Evolutionary conservation across 2,113 vertebrate species (phyloP).

Genomic region (Grammomys surdaster): DNA sequence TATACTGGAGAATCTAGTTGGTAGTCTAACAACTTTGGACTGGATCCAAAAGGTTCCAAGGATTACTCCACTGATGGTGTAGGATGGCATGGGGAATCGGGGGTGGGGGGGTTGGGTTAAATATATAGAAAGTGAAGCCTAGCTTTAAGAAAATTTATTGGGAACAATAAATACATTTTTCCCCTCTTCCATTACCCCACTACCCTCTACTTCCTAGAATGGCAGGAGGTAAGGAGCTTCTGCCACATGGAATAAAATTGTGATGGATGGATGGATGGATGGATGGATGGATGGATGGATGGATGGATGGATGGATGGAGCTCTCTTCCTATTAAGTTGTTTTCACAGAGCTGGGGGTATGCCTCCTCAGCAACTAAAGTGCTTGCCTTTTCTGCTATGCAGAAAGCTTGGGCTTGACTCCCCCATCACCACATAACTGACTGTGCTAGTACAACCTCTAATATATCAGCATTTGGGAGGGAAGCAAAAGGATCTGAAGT

Average conservation of each 20-base stretch:
- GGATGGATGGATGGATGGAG: too few relatives aligned
- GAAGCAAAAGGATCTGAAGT: not conserved
- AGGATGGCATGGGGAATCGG: not conserved
- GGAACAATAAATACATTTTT: not conserved
- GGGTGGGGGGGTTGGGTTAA: not conserved
- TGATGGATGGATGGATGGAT: too few relatives aligned
- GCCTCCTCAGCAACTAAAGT: too few relatives aligned
- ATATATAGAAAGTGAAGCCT: not conserved
- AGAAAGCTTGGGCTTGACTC: not conserved
- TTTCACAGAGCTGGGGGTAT: too few relatives aligned
- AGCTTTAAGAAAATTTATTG: not conserved
- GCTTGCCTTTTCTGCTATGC: not conserved
- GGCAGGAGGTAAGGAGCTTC: not conserved
- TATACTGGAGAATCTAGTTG: not conserved
- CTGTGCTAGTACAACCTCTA: not conserved
- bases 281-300: too few relatives aligned
- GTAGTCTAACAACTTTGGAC: not conserved
- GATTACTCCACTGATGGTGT: not conserved
- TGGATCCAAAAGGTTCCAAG: not conserved
- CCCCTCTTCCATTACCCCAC: not conserved
- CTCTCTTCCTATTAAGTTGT: not conserved
- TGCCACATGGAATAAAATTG: too few relatives aligned
- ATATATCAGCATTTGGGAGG: not conserved
- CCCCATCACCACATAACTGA: not conserved
- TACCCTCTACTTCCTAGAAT: not conserved